Base-by-base conservation (phyloP, 2,797 vertebrate genomes). In the Cuniculus paca region DNA sequence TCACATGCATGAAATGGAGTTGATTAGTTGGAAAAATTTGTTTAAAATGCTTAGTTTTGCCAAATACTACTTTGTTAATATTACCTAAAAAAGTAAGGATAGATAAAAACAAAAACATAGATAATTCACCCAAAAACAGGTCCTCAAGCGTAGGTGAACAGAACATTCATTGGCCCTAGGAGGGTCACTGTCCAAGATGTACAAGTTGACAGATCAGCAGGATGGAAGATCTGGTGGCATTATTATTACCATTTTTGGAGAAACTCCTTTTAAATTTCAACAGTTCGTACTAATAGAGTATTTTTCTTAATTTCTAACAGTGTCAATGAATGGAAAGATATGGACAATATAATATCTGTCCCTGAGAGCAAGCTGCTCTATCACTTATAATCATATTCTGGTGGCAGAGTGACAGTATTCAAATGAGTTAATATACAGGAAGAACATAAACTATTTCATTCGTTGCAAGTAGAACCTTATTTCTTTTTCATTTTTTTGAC, bases 201-300 rank as follows among this genome's bases (percentile, higher is more conserved):
- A 75, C 9, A 20, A 74, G 11, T 28, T 78, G 42, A 92, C 81
- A 88, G 28, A 81, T 39, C 20, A 89, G 77, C 56, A 52, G 9
- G 14, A 87, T 11, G 74, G 11, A 86, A 79, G 60, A 88, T 68
- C 14, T 70, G 58, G 10, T 81, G 63, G 68, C 70, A 80, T 54
- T 42, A 88, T 34, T 72, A 97, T 16, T 75, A 56, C 63, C 77
- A 72, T 36, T 78, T 90, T 61, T 90, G n/a, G 78, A 88, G 82
- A 95, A 20, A 19, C n/a, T 50, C 17, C 86, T 95, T 97, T 87
- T 75, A 95, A 85, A 81, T 83, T 86, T 96, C 70, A 96, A 81
- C 13, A 48, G 89, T 85, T 39, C 68, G 6, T 63, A 91, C n/a
- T 87, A 81, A 52, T 52, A 90, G 80, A 26, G 42, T 95, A 93